Base-by-base conservation (phyloP, 2,113 vertebrate genomes). In the Brevimyrus niger region DNA sequence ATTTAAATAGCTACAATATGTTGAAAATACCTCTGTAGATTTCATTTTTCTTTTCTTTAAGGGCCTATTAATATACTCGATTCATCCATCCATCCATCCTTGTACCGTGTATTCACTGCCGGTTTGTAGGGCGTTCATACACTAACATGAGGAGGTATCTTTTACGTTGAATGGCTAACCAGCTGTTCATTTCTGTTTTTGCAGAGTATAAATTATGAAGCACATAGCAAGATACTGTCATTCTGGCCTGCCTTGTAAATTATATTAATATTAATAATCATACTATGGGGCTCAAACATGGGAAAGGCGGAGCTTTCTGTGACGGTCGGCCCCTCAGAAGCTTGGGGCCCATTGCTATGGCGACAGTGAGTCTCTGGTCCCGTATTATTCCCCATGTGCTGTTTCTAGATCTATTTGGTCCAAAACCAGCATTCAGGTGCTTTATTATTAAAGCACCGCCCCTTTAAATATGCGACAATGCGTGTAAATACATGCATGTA, bases 121-220 rank as follows among this genome's bases (percentile, higher is more conserved):
- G 73, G 73, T 4, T 42, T 42, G 35, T 80, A 35, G 69, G 35
- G 73, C 17, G 0, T 80, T 80, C 69, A 76, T 35, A 88, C 53
- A 35, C 88, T 90, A 91, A 89, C 94, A 94, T 90, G 91, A 94
- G 93, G 92, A 93, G 91, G 87, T 89, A 48, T 73, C 95, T 93
- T 92, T 86, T n/a, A 88, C 44, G 51, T 89, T 89, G 92, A 94
- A 91, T 90, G 91, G 91, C 88, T 53, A 53, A 90, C 89, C 93
- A 93, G 91, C 92, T 94, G 92, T 91, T 93, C 91, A 88, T 87
- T 86, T 76, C 50, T 86, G 50, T 44, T 89, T 89, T 65, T 53
- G 88, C 44, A 88, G 69, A 89, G 86, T 85, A 84, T 73, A 50
- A 88, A 87, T 90, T 91, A 91, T 89, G 86, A 93, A 90, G 91